These are phyloP conservation scores for Phasia obesa DNA, from an alignment of 2,888 invertebrate species.

Conservation along the genomic window DNA sequence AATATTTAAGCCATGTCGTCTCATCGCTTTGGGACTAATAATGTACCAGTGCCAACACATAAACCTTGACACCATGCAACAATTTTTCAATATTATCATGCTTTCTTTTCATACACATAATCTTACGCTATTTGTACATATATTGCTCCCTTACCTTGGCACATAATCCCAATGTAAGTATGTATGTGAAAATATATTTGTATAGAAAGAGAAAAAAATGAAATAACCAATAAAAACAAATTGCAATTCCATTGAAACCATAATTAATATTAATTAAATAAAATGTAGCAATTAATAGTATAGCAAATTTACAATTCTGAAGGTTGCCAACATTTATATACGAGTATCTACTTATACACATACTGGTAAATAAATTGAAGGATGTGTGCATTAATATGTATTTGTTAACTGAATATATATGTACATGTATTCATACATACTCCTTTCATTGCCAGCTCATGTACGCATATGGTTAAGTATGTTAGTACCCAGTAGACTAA, in stretches of 20 bases:
- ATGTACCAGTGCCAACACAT: constrained; percentile 41
- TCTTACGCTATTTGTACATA: neutral
- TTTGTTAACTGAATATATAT: neutral
- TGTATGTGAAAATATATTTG: neutral
- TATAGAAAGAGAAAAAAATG: neutral
- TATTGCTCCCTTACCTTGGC: neutral
- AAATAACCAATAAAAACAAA: constrained; percentile 21
- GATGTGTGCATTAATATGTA: neutral
- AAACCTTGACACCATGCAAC: constrained; percentile 35
- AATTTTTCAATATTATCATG: neutral
- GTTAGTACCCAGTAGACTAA: constrained; percentile 23
- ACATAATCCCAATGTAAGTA: neutral
- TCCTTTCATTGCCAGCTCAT: constrained; percentile 2
- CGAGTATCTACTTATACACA: neutral
- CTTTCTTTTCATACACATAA: neutral
- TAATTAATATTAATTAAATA: constrained; percentile 67
- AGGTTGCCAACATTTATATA: constrained; percentile 30
- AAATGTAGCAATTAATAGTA: constrained; percentile 58
- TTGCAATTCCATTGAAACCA: constrained; percentile 52
- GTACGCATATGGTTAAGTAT: neutral
- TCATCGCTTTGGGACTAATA: constrained; percentile 46
- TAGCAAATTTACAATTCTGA: constrained; percentile 46
- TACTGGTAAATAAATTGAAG: neutral
- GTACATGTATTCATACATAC: neutral
- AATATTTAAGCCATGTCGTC: constrained; percentile 4